phyloP scores from a whole-genome alignment of 2,113 vertebrate species.

The Amphilophus citrinellus region DNA sequence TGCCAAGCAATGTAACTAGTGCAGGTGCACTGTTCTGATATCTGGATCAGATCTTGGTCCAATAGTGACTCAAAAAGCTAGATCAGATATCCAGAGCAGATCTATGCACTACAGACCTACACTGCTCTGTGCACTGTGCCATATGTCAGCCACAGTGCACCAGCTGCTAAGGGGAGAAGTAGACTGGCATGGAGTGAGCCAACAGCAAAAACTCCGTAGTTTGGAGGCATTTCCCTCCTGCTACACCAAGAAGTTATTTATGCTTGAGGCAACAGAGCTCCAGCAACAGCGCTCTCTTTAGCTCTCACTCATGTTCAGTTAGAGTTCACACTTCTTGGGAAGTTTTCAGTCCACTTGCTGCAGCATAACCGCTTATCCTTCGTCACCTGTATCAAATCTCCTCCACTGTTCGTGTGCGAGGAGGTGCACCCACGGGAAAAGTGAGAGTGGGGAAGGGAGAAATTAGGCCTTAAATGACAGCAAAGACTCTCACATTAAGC shows the following conservation, averaged over 20 bases:
- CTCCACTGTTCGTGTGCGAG: neutral
- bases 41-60: too few species aligned
- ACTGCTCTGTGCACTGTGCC: neutral
- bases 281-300: neutral
- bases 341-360: neutral
- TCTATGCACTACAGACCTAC: neutral
- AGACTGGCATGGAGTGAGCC: neutral
- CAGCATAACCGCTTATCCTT: neutral
- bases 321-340: neutral
- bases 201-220: neutral
- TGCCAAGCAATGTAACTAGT: too few species aligned
- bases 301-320: neutral
- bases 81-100: neutral
- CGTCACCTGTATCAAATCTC: neutral
- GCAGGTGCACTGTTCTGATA: too few species aligned
- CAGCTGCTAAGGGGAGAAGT: neutral
- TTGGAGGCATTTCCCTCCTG: conserved; percentile 4
- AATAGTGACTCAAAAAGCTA: too few species aligned
- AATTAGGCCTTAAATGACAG: neutral
- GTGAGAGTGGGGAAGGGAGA: neutral
- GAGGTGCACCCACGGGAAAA: neutral
- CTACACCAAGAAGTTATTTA: neutral
- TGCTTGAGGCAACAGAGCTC: neutral
- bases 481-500: neutral
- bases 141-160: neutral